phyloP scores from a whole-genome alignment of 2,888 invertebrate species.

The Strigamia maritima region DNA sequence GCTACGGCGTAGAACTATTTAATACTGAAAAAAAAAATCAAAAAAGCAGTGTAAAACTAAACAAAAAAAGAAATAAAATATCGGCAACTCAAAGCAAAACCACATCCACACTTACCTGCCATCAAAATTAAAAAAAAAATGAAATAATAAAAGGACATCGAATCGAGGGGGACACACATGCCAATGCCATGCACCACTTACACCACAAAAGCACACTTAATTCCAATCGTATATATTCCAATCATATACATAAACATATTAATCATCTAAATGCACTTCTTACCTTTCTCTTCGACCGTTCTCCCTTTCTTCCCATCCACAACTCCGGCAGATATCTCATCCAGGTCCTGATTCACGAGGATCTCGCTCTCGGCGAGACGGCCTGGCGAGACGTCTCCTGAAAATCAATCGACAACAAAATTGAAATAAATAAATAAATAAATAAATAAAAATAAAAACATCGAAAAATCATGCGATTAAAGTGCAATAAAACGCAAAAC shows the following conservation, averaged over 20 bases:
- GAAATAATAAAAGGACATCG: neutral
- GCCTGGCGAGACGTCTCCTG: slow-evolving; percentile 41
- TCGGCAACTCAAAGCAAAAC: neutral
- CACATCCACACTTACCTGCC: neutral
- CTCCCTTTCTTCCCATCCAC: neutral
- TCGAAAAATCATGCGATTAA: too few species aligned
- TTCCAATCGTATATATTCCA: neutral
- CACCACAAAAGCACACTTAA: neutral
- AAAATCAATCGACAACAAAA: neutral
- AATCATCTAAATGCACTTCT: neutral
- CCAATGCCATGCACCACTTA: neutral
- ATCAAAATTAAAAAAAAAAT: neutral
- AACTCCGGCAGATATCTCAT: slow-evolving; percentile 39
- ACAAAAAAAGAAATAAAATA: neutral
- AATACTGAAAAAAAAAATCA: neutral
- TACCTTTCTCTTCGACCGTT: slow-evolving; percentile 31
- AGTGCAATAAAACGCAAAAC: too few species aligned
- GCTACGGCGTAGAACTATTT: neutral
- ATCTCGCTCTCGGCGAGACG: slow-evolving; percentile 41
- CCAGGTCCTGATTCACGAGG: slow-evolving; percentile 41
- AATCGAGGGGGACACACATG: neutral
- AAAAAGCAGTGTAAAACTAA: neutral
- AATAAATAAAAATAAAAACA: neutral
- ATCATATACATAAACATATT: neutral
- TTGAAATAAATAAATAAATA: neutral